Conservation (phyloP, 1,140 invertebrate genomes). For the Acromyrmex heyeri region DNA sequence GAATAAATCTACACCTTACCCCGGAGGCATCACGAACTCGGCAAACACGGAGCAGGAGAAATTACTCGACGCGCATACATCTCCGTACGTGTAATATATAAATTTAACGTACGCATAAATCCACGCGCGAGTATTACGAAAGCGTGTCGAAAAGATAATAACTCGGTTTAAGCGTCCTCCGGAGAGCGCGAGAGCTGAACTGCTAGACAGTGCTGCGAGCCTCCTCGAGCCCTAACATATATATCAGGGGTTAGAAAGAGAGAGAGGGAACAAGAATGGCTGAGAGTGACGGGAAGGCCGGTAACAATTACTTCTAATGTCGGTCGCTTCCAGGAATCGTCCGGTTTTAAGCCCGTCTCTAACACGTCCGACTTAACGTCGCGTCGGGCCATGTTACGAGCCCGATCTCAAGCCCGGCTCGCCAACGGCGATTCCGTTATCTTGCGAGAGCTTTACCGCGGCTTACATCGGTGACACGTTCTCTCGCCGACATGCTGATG, state of each 20-base stretch:
- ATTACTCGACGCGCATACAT: constrained; percentile 24
- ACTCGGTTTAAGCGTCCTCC: constrained; percentile 54
- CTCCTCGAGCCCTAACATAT: neutral
- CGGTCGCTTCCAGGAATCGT: constrained; percentile 46
- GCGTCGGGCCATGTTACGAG: constrained; percentile 39
- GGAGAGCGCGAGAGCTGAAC: constrained; percentile 6
- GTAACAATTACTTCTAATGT: constrained; percentile 53
- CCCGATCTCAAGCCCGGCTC: constrained; percentile 42
- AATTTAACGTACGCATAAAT: constrained; percentile 65
- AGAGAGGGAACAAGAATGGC: neutral
- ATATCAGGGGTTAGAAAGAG: neutral
- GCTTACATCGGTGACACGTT: constrained; percentile 50
- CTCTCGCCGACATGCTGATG: constrained; percentile 41
- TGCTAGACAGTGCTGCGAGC: neutral
- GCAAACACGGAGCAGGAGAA: constrained; percentile 52
- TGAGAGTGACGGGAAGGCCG: constrained; percentile 33
- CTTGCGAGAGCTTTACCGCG: constrained; percentile 44
- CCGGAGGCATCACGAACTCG: constrained; percentile 61
- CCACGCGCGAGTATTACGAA: constrained; percentile 42
- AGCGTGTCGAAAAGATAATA: constrained; percentile 63
- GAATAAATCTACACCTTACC: constrained; percentile 62
- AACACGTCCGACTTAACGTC: constrained; percentile 34
- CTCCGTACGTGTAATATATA: constrained; percentile 51
- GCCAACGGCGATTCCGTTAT: constrained; percentile 64
- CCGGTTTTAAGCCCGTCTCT: constrained; percentile 40